phyloP scores from a whole-genome alignment of 2,113 vertebrate genomes.

The Pleuronectes platessa region DNA sequence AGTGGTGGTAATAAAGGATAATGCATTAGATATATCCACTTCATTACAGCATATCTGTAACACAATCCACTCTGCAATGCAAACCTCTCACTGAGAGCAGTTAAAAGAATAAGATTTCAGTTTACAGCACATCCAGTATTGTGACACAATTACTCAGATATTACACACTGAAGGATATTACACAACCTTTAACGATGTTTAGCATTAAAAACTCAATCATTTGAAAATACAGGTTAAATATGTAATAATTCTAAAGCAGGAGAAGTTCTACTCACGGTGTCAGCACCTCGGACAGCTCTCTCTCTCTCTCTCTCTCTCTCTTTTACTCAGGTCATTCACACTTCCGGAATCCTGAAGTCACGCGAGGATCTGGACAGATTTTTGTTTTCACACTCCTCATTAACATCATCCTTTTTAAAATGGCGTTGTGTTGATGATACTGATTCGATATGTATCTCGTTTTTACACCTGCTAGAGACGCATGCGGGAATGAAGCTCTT shows the following conservation, averaged over 20 bases:
- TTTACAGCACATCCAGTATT: not conserved
- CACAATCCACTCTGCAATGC: not conserved
- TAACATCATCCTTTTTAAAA: not conserved
- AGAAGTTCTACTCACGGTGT: constrained; percentile 42
- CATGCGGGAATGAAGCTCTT: not conserved
- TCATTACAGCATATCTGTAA: constrained; percentile 1
- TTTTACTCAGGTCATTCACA: constrained; percentile 6
- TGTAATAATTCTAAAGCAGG: not conserved
- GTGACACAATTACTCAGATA: not conserved
- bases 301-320: constrained; percentile 20
- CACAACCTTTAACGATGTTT: not conserved
- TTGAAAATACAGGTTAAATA: not conserved
- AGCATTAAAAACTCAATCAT: not conserved
- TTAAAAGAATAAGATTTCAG: not conserved
- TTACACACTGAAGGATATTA: not conserved
- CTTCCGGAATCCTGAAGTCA: constrained; percentile 63
- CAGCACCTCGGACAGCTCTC: constrained; percentile 77
- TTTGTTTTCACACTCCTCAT: not conserved
- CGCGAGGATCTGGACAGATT: constrained; percentile 24
- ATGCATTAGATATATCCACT: not conserved
- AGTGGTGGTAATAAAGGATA: not conserved
- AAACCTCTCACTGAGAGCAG: not conserved
- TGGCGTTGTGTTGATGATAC: not conserved
- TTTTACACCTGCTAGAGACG: not conserved
- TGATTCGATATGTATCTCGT: not conserved